These are phyloP conservation scores for Pachydiplax longipennis DNA, from an alignment of 2,888 invertebrate species.

Conservation along the genomic window DNA sequence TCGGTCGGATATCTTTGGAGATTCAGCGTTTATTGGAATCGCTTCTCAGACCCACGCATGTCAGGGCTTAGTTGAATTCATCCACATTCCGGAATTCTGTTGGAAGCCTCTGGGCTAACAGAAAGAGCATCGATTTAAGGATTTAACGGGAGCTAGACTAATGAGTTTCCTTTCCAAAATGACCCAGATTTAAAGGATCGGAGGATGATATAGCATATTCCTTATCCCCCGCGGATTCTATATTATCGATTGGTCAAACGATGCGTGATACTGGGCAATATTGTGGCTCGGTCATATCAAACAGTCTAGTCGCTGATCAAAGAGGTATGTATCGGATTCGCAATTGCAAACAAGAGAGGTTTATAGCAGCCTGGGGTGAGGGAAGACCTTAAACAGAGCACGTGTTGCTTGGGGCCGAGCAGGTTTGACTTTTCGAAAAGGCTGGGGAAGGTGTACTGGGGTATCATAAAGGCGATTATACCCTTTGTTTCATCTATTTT, in stretches of 20 bases:
- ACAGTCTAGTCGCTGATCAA: not conserved
- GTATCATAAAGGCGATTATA: no score
- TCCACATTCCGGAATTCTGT: no score
- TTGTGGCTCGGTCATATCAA: not conserved
- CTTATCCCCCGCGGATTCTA: not conserved
- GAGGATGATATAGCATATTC: not conserved
- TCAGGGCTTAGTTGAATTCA: no score
- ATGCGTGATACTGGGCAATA: not conserved
- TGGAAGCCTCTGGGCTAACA: not conserved
- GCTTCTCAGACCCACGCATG: no score
- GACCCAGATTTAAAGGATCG: not conserved
- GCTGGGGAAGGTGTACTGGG: no score
- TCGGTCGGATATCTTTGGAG: no score
- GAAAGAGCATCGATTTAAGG: not conserved
- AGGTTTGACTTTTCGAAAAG: no score
- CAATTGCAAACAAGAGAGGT: not conserved
- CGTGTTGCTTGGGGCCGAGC: not conserved
- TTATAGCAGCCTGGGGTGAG: not conserved
- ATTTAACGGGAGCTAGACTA: not conserved
- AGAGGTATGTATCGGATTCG: not conserved
- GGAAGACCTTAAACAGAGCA: not conserved
- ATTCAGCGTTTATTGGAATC: no score
- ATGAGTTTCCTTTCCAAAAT: not conserved
- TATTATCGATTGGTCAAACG: not conserved
- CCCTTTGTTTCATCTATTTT: no score